Evolutionary conservation across 2,113 vertebrate genomes (phyloP).

Genomic region (Periophthalmus modestus): DNA sequence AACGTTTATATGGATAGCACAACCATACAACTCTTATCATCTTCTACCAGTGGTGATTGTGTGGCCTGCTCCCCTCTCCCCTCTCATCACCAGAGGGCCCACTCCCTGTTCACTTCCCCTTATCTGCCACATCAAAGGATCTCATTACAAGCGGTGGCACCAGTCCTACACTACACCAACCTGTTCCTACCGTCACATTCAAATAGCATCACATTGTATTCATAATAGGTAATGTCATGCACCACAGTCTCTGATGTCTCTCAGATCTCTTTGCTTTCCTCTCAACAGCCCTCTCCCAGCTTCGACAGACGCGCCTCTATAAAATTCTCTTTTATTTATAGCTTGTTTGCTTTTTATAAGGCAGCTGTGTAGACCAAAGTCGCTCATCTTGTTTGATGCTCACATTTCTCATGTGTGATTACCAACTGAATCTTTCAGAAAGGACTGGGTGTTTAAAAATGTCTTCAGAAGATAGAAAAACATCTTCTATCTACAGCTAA

Average conservation of each 20-base stretch:
- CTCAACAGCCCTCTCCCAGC: slow-evolving; percentile 37
- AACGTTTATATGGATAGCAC: too few species aligned
- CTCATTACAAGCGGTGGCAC: slow-evolving; percentile 75
- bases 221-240: slow-evolving; percentile 72
- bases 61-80: slow-evolving; percentile 59
- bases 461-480: slow-evolving; percentile 62
- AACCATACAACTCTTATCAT: slow-evolving; percentile 21
- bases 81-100: slow-evolving; percentile 58
- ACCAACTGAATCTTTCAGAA: slow-evolving; percentile 68
- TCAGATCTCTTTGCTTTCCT: slow-evolving; percentile 38
- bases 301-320: slow-evolving; percentile 76
- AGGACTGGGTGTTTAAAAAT: slow-evolving; percentile 70
- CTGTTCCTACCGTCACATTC: slow-evolving; percentile 72
- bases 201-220: slow-evolving; percentile 74
- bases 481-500: slow-evolving; percentile 44
- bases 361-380: slow-evolving; percentile 73
- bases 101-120: slow-evolving; percentile 61
- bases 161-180: slow-evolving; percentile 65
- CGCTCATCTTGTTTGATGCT: slow-evolving; percentile 77
- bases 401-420: slow-evolving; percentile 76
- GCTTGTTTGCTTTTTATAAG: slow-evolving; percentile 81
- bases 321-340: slow-evolving; percentile 83
- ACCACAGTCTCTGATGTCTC: slow-evolving; percentile 62
- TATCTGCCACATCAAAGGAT: slow-evolving; percentile 82
- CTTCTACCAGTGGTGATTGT: slow-evolving; percentile 34